Conservation (phyloP, 2,797 vertebrate genomes). For the Sphenodon punctatus region DNA sequence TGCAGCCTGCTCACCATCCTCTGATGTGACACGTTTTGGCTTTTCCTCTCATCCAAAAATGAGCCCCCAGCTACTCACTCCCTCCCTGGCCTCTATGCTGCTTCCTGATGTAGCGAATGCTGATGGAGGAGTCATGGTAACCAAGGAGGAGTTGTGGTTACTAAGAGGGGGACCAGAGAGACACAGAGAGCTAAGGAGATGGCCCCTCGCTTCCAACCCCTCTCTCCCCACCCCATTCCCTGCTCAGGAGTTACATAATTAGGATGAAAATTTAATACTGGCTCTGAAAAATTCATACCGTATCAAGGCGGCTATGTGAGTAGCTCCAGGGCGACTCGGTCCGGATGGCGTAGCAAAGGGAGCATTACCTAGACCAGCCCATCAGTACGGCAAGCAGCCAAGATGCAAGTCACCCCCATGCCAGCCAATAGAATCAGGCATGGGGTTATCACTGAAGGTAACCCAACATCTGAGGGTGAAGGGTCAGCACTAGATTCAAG, state of each 20-base stretch:
- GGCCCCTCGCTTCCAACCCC: neutral
- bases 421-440: too few species aligned
- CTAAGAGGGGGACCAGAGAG: neutral
- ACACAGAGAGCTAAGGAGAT: neutral
- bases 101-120: neutral
- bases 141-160: neutral
- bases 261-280: slow-evolving; percentile 19
- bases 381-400: too few species aligned
- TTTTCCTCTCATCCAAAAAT: neutral
- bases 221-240: neutral
- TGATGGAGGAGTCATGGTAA: neutral
- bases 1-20: too few species aligned
- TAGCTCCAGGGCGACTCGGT: neutral
- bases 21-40: neutral
- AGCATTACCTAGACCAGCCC: too few species aligned
- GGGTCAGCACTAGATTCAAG: too few species aligned
- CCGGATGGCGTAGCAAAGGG: neutral
- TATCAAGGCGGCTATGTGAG: neutral
- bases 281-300: neutral
- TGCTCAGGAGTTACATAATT: neutral
- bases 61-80: too few species aligned
- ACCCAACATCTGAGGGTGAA: neutral
- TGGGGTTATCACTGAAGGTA: neutral
- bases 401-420: too few species aligned
- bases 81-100: neutral